Conservation (phyloP, 1,140 invertebrate species). For the Megalonaias nervosa region DNA sequence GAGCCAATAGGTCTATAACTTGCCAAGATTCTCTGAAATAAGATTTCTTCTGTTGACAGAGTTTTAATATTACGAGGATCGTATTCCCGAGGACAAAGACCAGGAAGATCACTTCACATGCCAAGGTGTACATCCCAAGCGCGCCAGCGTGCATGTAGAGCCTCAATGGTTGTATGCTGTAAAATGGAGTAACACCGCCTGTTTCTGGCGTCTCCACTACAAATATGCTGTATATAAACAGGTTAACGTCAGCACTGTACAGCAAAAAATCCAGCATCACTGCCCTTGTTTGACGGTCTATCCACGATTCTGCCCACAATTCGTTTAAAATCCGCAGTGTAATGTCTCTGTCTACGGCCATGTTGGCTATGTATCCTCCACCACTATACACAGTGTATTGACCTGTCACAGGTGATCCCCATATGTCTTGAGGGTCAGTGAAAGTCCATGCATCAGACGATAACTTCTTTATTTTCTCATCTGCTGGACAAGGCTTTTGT, state of each 20-base stretch:
- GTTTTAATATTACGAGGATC: constrained; percentile 9
- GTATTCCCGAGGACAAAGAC: constrained; percentile 22
- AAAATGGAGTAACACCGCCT: constrained; percentile 59
- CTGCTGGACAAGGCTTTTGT: background rate
- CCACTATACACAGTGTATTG: constrained; percentile 44
- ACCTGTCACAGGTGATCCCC: constrained; percentile 46
- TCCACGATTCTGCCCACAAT: constrained; percentile 69
- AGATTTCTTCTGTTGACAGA: constrained; percentile 3
- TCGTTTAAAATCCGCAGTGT: constrained; percentile 50
- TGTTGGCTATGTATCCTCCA: constrained; percentile 47
- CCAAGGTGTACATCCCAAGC: constrained; percentile 19
- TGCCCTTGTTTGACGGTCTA: constrained; percentile 72
- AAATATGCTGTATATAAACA: constrained; percentile 47
- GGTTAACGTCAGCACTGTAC: constrained; percentile 71
- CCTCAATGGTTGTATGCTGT: constrained; percentile 37
- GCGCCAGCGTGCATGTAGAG: constrained; percentile 28
- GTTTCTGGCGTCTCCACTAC: constrained; percentile 71
- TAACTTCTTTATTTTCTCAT: background rate
- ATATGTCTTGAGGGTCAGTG: constrained; percentile 33
- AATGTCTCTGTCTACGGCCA: constrained; percentile 28
- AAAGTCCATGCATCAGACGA: constrained; percentile 39
- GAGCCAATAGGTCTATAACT: constrained; percentile 19
- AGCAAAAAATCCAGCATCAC: constrained; percentile 74
- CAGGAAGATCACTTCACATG: constrained; percentile 28
- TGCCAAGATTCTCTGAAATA: constrained; percentile 42